Percentiles rank a stretch among this genome's conserved stretches.
Conservation (phyloP, 2,797 vertebrate genomes). For the Liasis olivaceus region DNA sequence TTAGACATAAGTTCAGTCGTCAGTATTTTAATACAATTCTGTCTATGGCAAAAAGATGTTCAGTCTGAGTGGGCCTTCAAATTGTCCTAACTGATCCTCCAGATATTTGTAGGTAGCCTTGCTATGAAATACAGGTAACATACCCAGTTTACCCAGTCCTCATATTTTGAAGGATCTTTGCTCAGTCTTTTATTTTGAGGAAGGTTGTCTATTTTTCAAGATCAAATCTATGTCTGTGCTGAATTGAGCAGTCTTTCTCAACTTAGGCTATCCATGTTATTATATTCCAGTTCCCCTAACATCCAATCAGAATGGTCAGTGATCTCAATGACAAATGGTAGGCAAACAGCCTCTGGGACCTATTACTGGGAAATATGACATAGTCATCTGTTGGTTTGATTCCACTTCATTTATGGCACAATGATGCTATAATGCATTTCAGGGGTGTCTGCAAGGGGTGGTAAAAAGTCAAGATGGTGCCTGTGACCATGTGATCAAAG, state of each 20-base stretch:
- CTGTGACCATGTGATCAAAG: background rate
- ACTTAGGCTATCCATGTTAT: background rate
- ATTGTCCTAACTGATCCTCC: background rate
- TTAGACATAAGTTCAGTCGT: background rate
- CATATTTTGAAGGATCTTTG: background rate
- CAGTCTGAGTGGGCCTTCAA: background rate
- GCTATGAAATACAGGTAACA: background rate
- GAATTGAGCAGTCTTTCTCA: background rate
- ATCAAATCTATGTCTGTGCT: background rate
- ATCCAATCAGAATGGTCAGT: background rate
- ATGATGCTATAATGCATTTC: background rate
- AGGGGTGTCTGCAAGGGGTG: background rate
- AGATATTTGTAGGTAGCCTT: background rate
- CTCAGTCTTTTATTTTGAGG: background rate
- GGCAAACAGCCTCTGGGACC: background rate
- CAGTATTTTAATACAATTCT: background rate
- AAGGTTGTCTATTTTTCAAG: background rate
- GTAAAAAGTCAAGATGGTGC: background rate
- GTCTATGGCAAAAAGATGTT: conserved; percentile 4
- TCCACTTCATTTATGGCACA: background rate
- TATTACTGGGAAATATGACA: background rate
- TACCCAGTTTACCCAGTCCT: background rate
- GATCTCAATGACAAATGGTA: background rate
- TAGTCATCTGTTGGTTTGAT: background rate
- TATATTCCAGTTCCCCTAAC: background rate